Evolutionary conservation across 1,140 invertebrate genomes (phyloP), one percentile per base, ranked within the genome.

Genomic region (Drosophila nigromelanica): DNA sequence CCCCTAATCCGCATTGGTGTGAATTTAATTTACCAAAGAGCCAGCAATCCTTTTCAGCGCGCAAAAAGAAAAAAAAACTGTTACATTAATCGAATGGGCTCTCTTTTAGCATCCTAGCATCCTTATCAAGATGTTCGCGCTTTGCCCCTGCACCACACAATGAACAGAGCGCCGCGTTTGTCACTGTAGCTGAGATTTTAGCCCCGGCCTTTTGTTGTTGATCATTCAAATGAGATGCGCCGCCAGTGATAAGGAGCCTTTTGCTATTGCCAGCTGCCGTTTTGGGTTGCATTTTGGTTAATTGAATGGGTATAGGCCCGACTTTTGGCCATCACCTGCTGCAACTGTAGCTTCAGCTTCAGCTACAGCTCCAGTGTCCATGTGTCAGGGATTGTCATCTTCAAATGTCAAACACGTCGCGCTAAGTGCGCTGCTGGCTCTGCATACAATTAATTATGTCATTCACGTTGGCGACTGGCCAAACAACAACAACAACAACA

Each of bases 371-470:
- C 27, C 27, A 43, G 24, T 37, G 18, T 67, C 48, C 11, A 18
- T 62, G 59, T 76, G 67, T 77, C 74, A 68, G 35, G 48, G 30
- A 73, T 76, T 87, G 82, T 87, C 82, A 87, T 87, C 82, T 87
- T 89, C 83, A 87, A 78, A 67, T 87, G 83, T 89, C 79, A 78
- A 89, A 82, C 73, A 87, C 82, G 82, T 87, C 82, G 64, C 52
- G 72, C 67, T 87, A 89, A 87, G 82, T 87, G 82, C 77, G 76
- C 59, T 68, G 61, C 60, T 72, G 61, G 66, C 82, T 72, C 64
- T 73, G 62, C 89, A 79, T 78, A 85, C 72, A 75, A 90, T 90
- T 90, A 90, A 90, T 90, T 90, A 90, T 90, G 89, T 90, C 89
- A 90, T 89, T 89, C 89, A 90, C 83, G 89, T 89, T 74, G 73